phyloP scores from a whole-genome alignment of 2,797 vertebrate genomes.

The Paedocypris micromegethes region DNA sequence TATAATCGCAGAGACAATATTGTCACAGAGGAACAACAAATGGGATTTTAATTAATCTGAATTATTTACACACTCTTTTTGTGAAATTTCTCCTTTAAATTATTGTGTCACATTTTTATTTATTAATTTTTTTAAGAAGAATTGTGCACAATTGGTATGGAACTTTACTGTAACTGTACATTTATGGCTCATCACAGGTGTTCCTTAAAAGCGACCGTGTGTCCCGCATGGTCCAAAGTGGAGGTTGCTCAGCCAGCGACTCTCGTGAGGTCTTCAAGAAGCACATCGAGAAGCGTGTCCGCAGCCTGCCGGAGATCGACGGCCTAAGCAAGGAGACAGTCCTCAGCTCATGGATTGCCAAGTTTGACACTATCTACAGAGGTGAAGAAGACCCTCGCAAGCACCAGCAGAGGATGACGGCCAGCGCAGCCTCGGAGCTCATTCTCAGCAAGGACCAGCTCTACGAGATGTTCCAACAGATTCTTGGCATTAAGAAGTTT shows the following conservation, averaged over 20 bases:
- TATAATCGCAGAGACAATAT: no score
- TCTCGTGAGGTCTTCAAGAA: constrained; percentile 97
- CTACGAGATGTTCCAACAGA: constrained; percentile 98
- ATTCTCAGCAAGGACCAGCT: constrained; percentile 98
- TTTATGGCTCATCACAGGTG: constrained; percentile 65
- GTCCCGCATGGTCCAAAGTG: constrained; percentile 92
- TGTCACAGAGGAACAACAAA: no score
- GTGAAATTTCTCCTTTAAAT: no score
- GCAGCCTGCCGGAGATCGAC: constrained; percentile 92
- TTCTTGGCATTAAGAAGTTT: constrained; percentile 91
- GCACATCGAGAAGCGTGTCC: constrained; percentile 93
- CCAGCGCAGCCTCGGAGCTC: constrained; percentile 87
- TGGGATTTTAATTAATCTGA: no score
- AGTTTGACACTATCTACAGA: constrained; percentile 93
- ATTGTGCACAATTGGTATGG: no score
- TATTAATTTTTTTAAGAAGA: no score
- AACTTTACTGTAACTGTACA: background rate
- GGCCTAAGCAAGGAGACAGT: constrained; percentile 98
- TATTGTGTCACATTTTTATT: no score
- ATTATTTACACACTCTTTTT: no score
- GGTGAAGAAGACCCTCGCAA: constrained; percentile 89
- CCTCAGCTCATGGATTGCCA: constrained; percentile 95
- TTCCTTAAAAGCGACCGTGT: constrained; percentile 95
- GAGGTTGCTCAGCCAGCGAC: constrained; percentile 89
- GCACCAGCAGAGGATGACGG: constrained; percentile 82